A percentile compares a stretch with the other conserved stretches of the same genome.
Conservation (phyloP, 2,113 vertebrate species). For the Zootoca vivipara region DNA sequence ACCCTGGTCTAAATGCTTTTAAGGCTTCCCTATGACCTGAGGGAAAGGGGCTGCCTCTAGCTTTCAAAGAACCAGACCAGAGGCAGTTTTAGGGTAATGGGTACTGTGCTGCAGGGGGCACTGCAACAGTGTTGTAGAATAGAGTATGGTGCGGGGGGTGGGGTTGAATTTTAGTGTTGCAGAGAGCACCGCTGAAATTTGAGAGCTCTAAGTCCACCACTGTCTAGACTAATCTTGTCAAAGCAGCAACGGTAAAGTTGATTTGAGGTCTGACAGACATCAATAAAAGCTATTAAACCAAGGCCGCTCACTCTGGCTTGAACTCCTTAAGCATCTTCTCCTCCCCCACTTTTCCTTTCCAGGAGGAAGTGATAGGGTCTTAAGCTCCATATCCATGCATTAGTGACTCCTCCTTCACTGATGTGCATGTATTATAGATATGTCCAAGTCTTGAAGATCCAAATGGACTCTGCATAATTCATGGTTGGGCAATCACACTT, state of each 20-base stretch:
- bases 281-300: slow-evolving; percentile 55
- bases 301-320: slow-evolving; percentile 1
- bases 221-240: slow-evolving; percentile 33
- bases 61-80: too few species aligned
- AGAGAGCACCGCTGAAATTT: too few species aligned
- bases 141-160: too few species aligned
- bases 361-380: slow-evolving; percentile 32
- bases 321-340: slow-evolving; percentile 26
- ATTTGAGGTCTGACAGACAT: slow-evolving; percentile 57
- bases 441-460: slow-evolving; percentile 48
- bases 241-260: slow-evolving; percentile 58
- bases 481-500: slow-evolving; percentile 54
- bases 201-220: too few species aligned
- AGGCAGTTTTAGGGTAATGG: too few species aligned
- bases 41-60: too few species aligned
- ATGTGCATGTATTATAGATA: slow-evolving; percentile 71
- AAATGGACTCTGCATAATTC: slow-evolving; percentile 69
- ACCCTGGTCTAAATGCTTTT: too few species aligned
- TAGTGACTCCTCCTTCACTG: slow-evolving; percentile 55
- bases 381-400: slow-evolving; percentile 23
- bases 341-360: slow-evolving; percentile 48
- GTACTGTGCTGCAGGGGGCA: too few species aligned
- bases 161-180: too few species aligned
- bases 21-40: too few species aligned
- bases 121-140: too few species aligned